Percentiles rank a stretch among this genome's conserved stretches.
Evolutionary conservation across 2,797 vertebrate species (phyloP).

Genomic region (Sitta carolinensis): DNA sequence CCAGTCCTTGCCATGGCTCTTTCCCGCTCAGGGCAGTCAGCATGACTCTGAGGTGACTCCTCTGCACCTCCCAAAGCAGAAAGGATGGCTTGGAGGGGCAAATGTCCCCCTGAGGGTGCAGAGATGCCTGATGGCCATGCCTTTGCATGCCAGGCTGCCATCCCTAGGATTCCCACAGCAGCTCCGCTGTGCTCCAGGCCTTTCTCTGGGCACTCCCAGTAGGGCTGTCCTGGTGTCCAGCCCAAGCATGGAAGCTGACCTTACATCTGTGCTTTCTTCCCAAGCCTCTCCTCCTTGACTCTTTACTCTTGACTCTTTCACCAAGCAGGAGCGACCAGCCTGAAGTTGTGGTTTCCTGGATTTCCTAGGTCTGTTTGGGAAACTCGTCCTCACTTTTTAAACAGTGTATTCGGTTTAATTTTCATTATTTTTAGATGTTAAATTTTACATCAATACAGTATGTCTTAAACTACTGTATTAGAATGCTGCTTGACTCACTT

Average conservation of each 20-base stretch:
- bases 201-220: not conserved
- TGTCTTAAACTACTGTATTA: conserved; percentile 78
- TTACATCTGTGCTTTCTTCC: fast-evolving
- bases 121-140: not conserved
- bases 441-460: conserved; percentile 76
- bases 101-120: not conserved
- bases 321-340: not conserved
- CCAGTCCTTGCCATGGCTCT: not conserved
- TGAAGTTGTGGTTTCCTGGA: not conserved
- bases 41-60: fast-evolving
- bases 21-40: fast-evolving
- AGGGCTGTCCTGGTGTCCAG: not conserved
- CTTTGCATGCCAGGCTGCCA: not conserved
- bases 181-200: not conserved
- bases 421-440: conserved; percentile 80
- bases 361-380: conserved; percentile 19
- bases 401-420: conserved; percentile 69
- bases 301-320: not conserved
- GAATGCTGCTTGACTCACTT: conserved; percentile 83
- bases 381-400: not conserved
- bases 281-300: fast-evolving
- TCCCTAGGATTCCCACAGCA: fast-evolving
- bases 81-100: not conserved
- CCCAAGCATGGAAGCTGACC: not conserved
- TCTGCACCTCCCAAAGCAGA: not conserved